Percentiles rank a stretch among this genome's conserved stretches.
These are phyloP conservation scores for Chelon auratus DNA, from an alignment of 2,797 vertebrate species.

Conservation along the genomic window DNA sequence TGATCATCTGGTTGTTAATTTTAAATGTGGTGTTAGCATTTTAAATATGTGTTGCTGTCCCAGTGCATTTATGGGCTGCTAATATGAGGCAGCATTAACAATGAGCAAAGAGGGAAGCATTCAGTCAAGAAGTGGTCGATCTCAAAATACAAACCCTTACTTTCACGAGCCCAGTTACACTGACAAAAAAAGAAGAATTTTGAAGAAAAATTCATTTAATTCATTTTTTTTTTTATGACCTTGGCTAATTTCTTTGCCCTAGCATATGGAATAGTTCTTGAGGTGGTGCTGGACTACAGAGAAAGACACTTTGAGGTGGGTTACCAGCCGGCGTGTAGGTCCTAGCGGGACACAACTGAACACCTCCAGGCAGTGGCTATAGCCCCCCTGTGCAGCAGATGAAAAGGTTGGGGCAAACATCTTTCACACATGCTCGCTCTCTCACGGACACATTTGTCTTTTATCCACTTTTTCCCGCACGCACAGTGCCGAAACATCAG, in stretches of 20 bases:
- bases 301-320: constrained; percentile 89
- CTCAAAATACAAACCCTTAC: constrained; percentile 87
- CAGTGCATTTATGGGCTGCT: constrained; percentile 8
- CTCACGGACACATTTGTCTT: constrained; percentile 76
- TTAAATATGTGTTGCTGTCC: constrained; percentile 63
- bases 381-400: constrained; percentile 91
- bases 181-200: constrained; percentile 6
- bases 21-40: not conserved
- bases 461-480: constrained; percentile 61
- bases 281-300: constrained; percentile 87
- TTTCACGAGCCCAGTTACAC: constrained; percentile 56
- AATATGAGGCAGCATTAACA: constrained; percentile 2
- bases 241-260: constrained; percentile 51
- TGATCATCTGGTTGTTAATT: no score
- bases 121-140: constrained; percentile 33
- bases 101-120: constrained; percentile 35
- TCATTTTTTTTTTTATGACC: constrained; percentile 23
- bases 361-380: constrained; percentile 92
- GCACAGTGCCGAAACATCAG: constrained; percentile 59
- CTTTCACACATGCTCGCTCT: constrained; percentile 85
- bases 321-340: constrained; percentile 91
- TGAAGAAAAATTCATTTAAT: constrained; percentile 5
- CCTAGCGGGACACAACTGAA: constrained; percentile 89
- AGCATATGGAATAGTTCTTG: constrained; percentile 62
- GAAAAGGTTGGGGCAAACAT: constrained; percentile 92